A percentile compares a stretch with the other conserved stretches of the same genome.
These are phyloP conservation scores for Ceyx cyanopectus DNA, from an alignment of 2,113 vertebrate genomes.

Conservation along the genomic window DNA sequence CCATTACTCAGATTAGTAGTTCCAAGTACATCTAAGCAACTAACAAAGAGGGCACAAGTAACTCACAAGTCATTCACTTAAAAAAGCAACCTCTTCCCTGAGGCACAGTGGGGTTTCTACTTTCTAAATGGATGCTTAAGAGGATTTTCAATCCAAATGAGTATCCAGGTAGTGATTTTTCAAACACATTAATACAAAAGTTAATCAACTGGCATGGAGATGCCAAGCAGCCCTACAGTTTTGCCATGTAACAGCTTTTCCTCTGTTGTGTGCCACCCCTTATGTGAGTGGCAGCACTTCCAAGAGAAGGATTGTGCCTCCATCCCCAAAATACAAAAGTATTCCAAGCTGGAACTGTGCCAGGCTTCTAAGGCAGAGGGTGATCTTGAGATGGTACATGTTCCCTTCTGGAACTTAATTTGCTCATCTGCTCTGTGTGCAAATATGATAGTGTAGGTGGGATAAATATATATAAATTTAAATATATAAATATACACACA, in stretches of 20 bases:
- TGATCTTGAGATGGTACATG: neutral
- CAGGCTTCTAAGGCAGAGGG: neutral
- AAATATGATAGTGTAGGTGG: neutral
- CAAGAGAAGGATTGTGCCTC: neutral
- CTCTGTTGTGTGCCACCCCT: neutral
- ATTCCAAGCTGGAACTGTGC: neutral
- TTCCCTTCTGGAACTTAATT: conserved; percentile 1
- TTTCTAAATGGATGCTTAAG: neutral
- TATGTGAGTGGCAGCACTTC: neutral
- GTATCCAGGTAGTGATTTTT: neutral
- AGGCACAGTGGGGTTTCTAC: neutral
- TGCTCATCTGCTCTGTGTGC: neutral
- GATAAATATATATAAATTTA: neutral
- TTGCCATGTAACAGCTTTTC: neutral
- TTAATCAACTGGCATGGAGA: neutral
- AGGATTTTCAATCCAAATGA: neutral
- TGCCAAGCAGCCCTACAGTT: neutral
- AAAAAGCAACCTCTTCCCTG: neutral
- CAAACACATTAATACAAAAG: neutral
- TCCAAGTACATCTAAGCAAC: neutral
- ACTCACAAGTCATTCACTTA: neutral
- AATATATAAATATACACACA: too few relatives aligned
- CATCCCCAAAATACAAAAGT: neutral
- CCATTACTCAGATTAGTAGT: neutral
- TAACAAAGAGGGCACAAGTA: neutral